Conservation (phyloP, 2,888 invertebrate species). For the Callyntrura guangdongensis region DNA sequence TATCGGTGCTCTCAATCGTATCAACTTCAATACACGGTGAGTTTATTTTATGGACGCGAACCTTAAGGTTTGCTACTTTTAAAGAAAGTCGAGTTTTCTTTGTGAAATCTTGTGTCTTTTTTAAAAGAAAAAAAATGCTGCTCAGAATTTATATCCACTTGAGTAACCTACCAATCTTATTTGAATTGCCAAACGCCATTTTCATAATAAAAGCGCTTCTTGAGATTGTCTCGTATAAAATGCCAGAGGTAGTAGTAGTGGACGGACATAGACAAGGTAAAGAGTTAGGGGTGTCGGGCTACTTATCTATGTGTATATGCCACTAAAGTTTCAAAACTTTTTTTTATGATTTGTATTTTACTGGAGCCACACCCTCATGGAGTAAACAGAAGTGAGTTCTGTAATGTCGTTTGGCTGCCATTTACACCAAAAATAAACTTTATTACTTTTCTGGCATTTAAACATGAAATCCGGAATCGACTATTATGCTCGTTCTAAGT, state of each 20-base stretch:
- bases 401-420: too few relatives aligned
- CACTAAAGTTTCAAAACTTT: too few relatives aligned
- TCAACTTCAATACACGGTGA: conserved; percentile 97
- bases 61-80: too few relatives aligned
- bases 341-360: too few relatives aligned
- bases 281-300: too few relatives aligned
- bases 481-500: too few relatives aligned
- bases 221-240: neutral
- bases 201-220: conserved; percentile 27
- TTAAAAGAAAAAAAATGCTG: neutral
- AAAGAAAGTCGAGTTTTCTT: neutral
- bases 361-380: too few relatives aligned
- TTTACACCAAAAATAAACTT: too few relatives aligned
- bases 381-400: too few relatives aligned
- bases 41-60: neutral
- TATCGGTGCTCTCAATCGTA: conserved; percentile 97
- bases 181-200: conserved; percentile 63
- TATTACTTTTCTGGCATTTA: too few relatives aligned
- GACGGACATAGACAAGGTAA: neutral
- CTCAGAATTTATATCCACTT: neutral
- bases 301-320: too few relatives aligned
- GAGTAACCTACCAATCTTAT: neutral
- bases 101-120: neutral
- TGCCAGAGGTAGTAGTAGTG: neutral
- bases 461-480: too few relatives aligned